phyloP scores from a whole-genome alignment of 2,797 vertebrate genomes.

The Hippopotamyrus pictus region DNA sequence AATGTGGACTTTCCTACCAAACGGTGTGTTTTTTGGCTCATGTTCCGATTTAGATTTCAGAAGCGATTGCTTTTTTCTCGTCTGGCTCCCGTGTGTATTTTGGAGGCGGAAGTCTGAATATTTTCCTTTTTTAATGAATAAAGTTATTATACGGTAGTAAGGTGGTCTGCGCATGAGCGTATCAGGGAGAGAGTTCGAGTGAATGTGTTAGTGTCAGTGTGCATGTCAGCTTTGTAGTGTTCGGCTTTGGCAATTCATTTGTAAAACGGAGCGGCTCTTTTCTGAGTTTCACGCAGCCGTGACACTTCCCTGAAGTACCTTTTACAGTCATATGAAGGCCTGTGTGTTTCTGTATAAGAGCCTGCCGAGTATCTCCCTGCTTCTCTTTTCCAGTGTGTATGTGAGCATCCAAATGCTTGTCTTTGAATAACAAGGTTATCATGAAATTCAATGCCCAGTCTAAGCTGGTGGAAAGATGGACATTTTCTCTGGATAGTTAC shows the following conservation, averaged over 20 bases:
- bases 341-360: background rate
- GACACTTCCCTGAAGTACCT: slow-evolving; percentile 35
- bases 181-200: slow-evolving; percentile 34
- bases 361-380: background rate
- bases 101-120: slow-evolving; percentile 52
- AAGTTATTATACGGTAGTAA: slow-evolving; percentile 50
- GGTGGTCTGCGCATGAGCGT: slow-evolving; percentile 16
- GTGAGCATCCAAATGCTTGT: background rate
- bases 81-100: slow-evolving; percentile 51
- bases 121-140: slow-evolving; percentile 57
- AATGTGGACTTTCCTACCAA: slow-evolving; percentile 3
- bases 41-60: slow-evolving; percentile 47
- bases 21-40: slow-evolving; percentile 41
- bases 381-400: background rate
- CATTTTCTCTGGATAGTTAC: background rate
- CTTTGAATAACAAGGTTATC: background rate
- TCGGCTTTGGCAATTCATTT: slow-evolving; percentile 40
- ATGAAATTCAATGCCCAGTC: background rate
- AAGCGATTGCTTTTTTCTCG: slow-evolving; percentile 44
- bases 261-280: slow-evolving; percentile 40
- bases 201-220: slow-evolving; percentile 58
- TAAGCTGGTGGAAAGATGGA: background rate
- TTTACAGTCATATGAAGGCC: background rate
- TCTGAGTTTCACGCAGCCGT: slow-evolving; percentile 39
- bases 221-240: slow-evolving; percentile 52